These are phyloP conservation scores for Onychomys torridus DNA, from an alignment of 2,797 vertebrate genomes.

Conservation along the genomic window DNA sequence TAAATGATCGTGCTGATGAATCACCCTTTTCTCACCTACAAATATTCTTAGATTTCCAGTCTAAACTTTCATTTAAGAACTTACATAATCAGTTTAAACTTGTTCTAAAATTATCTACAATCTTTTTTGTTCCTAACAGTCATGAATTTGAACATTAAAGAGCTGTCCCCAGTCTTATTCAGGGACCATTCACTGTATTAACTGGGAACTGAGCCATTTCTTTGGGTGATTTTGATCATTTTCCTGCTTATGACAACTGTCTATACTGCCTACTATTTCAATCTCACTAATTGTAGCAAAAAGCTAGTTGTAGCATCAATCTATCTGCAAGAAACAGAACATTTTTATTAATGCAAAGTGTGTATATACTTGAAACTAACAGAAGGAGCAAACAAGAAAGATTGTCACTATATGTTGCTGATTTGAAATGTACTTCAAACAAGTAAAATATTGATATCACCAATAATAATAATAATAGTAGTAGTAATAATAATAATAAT, in stretches of 20 bases:
- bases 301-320: background rate
- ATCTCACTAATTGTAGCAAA: background rate
- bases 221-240: no score
- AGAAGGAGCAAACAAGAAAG: background rate
- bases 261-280: background rate
- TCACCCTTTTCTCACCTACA: background rate
- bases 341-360: background rate
- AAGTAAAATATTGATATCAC: background rate
- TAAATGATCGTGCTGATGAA: accelerated
- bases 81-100: background rate
- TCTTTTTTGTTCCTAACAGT: background rate
- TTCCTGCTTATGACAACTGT: background rate
- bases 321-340: background rate
- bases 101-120: background rate
- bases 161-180: accelerated
- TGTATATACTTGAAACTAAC: background rate
- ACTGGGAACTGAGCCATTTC: background rate
- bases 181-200: background rate
- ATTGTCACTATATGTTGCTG: background rate
- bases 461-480: background rate
- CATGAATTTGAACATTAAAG: background rate
- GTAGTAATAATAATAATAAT: background rate
- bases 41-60: background rate
- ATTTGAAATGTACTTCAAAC: background rate
- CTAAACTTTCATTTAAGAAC: background rate